phyloP scores from a whole-genome alignment of 2,797 vertebrate species.

The Cygnus olor region DNA sequence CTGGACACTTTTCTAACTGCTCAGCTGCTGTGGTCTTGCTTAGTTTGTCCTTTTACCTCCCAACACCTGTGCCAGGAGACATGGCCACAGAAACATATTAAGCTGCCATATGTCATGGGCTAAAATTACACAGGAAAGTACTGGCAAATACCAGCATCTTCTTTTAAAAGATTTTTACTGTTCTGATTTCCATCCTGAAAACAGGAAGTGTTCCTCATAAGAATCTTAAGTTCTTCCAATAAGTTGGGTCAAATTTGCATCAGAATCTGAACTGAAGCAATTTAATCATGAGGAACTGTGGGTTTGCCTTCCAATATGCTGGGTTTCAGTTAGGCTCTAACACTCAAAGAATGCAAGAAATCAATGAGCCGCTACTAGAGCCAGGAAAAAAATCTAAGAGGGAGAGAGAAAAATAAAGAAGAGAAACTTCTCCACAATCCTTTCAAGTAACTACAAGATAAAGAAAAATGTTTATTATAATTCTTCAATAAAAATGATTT shows the following conservation, averaged over 20 bases:
- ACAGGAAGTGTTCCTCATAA: neutral
- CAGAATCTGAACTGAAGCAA: neutral
- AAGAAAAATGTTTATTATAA: neutral
- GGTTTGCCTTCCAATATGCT: neutral
- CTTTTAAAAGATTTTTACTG: neutral
- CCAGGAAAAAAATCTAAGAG: neutral
- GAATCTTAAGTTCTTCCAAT: neutral
- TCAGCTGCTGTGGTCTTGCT: neutral
- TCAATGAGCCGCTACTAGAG: neutral
- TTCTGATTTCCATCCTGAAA: neutral
- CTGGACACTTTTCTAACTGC: neutral
- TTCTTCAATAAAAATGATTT: neutral
- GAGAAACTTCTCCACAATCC: neutral
- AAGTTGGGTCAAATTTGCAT: neutral
- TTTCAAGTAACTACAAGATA: neutral
- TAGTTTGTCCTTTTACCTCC: neutral
- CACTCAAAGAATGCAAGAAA: neutral
- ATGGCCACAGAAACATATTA: neutral
- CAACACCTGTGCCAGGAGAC: neutral
- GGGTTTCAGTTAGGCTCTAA: neutral
- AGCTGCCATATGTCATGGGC: rapidly evolving
- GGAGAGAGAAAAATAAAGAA: neutral
- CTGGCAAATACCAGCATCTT: neutral
- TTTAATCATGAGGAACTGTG: neutral
- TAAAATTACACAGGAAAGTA: neutral